Percentiles rank a stretch among this genome's conserved stretches.
Conservation (phyloP, 2,797 vertebrate genomes). For the Poecilia wingei region DNA sequence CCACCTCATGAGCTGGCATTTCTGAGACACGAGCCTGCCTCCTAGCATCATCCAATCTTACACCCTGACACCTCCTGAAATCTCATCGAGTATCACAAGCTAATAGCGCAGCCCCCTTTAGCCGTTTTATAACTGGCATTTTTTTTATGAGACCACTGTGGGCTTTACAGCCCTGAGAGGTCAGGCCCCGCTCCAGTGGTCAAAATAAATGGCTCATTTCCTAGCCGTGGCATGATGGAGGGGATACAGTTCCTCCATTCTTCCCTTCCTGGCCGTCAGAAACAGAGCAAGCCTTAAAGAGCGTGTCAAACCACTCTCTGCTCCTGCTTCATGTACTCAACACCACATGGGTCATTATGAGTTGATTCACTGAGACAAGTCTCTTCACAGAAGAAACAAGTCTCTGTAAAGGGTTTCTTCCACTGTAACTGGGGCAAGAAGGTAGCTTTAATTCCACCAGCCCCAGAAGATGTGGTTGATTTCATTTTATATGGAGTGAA, state of each 20-base stretch:
- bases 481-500: conserved; percentile 79
- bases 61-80: conserved; percentile 77
- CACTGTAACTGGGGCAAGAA: conserved; percentile 51
- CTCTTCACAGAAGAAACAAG: conserved; percentile 28
- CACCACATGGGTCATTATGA: conserved; percentile 52
- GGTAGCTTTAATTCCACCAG: conserved; percentile 51
- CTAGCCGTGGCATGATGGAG: conserved; percentile 66
- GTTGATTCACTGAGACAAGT: conserved; percentile 40
- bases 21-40: conserved; percentile 43
- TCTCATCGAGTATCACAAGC: conserved; percentile 70
- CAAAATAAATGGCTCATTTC: conserved; percentile 74
- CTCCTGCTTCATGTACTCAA: conserved; percentile 55
- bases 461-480: conserved; percentile 71
- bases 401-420: conserved; percentile 41
- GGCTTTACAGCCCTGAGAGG: conserved; percentile 67
- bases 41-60: conserved; percentile 55
- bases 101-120: conserved; percentile 69
- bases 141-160: conserved; percentile 76
- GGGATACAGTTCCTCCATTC: conserved; percentile 57
- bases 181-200: conserved; percentile 71
- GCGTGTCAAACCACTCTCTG: conserved; percentile 62
- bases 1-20: conserved; percentile 25
- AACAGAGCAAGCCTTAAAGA: conserved; percentile 44
- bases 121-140: conserved; percentile 76
- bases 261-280: conserved; percentile 49